Evolutionary conservation across 2,888 invertebrate species (phyloP), one percentile per base, ranked within the genome.

Genomic region (Cryptus armator): DNA sequence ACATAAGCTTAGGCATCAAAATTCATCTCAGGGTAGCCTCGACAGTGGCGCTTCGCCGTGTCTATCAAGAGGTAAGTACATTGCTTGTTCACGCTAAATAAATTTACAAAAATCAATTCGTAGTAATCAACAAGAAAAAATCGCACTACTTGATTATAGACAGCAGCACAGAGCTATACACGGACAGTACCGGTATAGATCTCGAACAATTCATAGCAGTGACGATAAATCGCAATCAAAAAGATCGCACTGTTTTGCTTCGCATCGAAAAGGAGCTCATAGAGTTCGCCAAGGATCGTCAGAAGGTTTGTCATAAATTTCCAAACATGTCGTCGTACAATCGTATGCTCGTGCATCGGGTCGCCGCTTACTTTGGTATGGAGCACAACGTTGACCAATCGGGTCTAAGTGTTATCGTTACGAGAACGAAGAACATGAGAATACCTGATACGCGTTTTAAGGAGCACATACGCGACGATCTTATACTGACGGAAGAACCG

Each of bases 301-400:
- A 93, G 46, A 93, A 93, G 83, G 89, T 88, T 7, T 92, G 91
- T 16, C 96, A 97, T 90, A 97, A 97, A 90, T 99, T 99, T 94
- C 98, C 98, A 19, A 97, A 97, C 92, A 98, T 98, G 97, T 97
- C 98, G 84, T 98, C 99, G 76, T 99, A 99, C 95, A 98, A 99
- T 87, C 96, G 99, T 44, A 98, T 99, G 99, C 94, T 99, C 89
- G 98, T 99, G 1, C 99, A 99, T 93, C 96, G 99, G 46, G 97
- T 98, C 84, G 98, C 99, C 0, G 97, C 98, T 19, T 97, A 97
- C 92, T 99, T 99, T 94, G 98, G 98, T 79, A 96, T 99, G 95
- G 97, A 98, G 78, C 99, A 99, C 94, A 98, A 98, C 92, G 96
- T 99, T 29, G 99, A 99, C 94, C 96, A 97, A 86, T 95, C 96